phyloP scores from a whole-genome alignment of 2,113 vertebrate genomes.

The Xiphophorus maculatus region DNA sequence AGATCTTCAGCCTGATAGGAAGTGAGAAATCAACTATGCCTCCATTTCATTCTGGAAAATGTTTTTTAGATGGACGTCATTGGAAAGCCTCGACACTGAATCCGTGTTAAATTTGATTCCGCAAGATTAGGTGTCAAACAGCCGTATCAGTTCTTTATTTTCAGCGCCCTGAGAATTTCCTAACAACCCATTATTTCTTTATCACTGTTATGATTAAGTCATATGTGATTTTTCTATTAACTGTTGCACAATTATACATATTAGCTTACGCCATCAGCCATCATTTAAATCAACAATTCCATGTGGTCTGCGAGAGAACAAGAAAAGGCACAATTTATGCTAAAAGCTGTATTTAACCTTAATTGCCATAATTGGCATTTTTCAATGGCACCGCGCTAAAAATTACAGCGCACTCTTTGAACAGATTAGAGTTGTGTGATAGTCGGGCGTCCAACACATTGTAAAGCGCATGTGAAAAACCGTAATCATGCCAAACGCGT shows the following conservation, averaged over 20 bases:
- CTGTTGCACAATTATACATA: slow-evolving; percentile 53
- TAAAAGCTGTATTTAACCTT: slow-evolving; percentile 76
- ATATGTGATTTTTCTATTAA: slow-evolving; percentile 57
- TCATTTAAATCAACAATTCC: slow-evolving; percentile 60
- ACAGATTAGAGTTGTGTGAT: slow-evolving; percentile 56
- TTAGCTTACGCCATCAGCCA: slow-evolving; percentile 47
- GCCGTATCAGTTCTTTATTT: slow-evolving; percentile 21
- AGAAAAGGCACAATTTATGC: slow-evolving; percentile 62
- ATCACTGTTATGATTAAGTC: slow-evolving; percentile 53
- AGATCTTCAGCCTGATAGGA: background rate
- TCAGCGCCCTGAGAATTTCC: slow-evolving; percentile 36
- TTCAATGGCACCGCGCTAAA: slow-evolving; percentile 49
- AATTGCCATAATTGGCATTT: slow-evolving; percentile 76
- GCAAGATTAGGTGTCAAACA: slow-evolving; percentile 4
- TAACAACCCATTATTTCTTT: slow-evolving; percentile 54
- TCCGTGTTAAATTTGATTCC: slow-evolving; percentile 1
- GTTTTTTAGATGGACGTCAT: background rate
- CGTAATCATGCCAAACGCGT: slow-evolving; percentile 2
- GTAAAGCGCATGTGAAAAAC: slow-evolving; percentile 32
- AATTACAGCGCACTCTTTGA: slow-evolving; percentile 63
- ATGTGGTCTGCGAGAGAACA: slow-evolving; percentile 52
- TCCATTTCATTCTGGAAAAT: background rate
- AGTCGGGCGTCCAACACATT: slow-evolving; percentile 39
- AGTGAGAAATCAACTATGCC: background rate
- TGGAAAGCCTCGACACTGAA: background rate